A percentile compares a stretch with the other conserved stretches of the same genome.
Conservation (phyloP, 1,140 invertebrate genomes). For the Elymnias hypermnestra region DNA sequence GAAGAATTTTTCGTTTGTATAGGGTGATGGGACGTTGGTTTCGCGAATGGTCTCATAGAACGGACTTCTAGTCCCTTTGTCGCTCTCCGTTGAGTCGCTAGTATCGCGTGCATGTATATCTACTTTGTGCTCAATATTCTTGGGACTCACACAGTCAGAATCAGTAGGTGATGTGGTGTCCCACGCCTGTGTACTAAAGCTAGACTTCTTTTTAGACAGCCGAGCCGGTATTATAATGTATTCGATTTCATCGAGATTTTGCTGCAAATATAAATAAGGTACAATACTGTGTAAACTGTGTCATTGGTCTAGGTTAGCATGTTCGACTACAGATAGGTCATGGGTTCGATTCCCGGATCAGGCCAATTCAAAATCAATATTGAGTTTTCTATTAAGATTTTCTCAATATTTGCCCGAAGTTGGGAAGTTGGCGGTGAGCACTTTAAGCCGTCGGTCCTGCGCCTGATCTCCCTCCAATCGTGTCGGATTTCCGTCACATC, state of each 20-base stretch:
- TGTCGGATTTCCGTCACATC: no score
- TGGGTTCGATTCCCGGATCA: no score
- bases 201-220: slow-evolving; percentile 37
- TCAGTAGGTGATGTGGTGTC: slow-evolving; percentile 46
- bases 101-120: slow-evolving; percentile 38
- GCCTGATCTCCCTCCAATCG: no score
- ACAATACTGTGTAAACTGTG: no score
- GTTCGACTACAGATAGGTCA: no score
- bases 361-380: no score
- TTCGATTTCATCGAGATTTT: slow-evolving; percentile 47
- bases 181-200: slow-evolving; percentile 41
- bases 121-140: slow-evolving; percentile 39
- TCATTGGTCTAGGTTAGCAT: no score
- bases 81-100: slow-evolving; percentile 31
- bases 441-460: no score
- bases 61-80: slow-evolving; percentile 37
- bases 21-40: slow-evolving; percentile 22
- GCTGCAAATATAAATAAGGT: slow-evolving; percentile 32
- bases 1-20: slow-evolving; percentile 39
- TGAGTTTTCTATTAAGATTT: no score
- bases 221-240: slow-evolving; percentile 55
- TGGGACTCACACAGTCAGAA: slow-evolving; percentile 46
- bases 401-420: no score
- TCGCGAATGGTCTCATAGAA: slow-evolving; percentile 45
- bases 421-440: no score